Evolutionary conservation across 2,113 vertebrate species (phyloP), one percentile per base, ranked within the genome.

Genomic region (Vidua chalybeata): DNA sequence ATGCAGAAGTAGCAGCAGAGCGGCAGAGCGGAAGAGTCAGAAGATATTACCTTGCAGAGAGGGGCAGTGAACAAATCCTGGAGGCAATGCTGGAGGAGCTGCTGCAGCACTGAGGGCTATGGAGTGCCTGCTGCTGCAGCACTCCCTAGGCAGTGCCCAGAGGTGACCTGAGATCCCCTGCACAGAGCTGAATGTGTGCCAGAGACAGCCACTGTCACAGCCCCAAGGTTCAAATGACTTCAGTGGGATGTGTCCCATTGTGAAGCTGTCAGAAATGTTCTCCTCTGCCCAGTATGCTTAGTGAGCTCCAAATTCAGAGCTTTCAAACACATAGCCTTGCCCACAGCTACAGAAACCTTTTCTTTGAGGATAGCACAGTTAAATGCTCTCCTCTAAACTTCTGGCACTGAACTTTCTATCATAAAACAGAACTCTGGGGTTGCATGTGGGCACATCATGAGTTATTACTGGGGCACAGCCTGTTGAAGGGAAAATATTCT

Each of bases 91-190:
- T 27, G 54, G 49, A 43, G 7, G 63, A 69, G 64, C 55, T 22
- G 68, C 22, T 1, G 2, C 78, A 66, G 48, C n/a, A 26, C 20
- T 3, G 15, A 41, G 59, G n/a, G 28, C 55, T 17, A 2, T 0
- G 0, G 21, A 48, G 41, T 0, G 2, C 13, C 45, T 13, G 76
- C 72, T 39, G 15, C 3, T 3, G 43, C 20, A 49, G 79, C 28
- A 5, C 35, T 9, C 13, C 39, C 4, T 41, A n/a, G 43, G 73
- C 35, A 63, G 24, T 0, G 35, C 54, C 62, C 7, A 2, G 20
- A 64, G 54, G 26, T 24, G 49, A 69, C 39, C 2, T 28, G 49
- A 41, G 45, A 30, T 45, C 15, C 75, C 14, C 41, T 9, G 49
- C 28, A 39, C 26, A 21, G 56, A 78, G 52, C 37, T 54, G 51